phyloP scores from a whole-genome alignment of 2,797 vertebrate genomes.

The Microchirus variegatus region DNA sequence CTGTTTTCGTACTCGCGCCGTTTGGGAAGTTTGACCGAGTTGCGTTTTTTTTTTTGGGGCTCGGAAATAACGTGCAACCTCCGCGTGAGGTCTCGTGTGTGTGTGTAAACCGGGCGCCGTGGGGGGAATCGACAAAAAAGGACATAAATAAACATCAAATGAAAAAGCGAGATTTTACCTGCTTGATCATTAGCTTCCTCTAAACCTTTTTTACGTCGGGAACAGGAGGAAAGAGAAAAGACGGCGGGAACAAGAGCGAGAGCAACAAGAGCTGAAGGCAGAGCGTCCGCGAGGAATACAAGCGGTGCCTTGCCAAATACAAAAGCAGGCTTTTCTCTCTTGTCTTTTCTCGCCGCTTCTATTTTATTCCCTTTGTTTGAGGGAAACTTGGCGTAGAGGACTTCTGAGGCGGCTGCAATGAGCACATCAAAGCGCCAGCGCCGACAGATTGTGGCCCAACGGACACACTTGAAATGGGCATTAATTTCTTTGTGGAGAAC shows the following conservation, averaged over 20 bases:
- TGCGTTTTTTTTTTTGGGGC: conserved; percentile 44
- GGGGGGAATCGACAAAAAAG: conserved; percentile 52
- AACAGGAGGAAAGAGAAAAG: conserved; percentile 39
- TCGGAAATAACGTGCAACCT: conserved; percentile 45
- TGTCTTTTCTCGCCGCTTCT: conserved; percentile 71
- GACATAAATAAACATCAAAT: conserved; percentile 74
- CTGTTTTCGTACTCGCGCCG: conserved; percentile 34
- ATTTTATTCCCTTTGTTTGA: conserved; percentile 80
- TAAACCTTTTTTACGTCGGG: conserved; percentile 52
- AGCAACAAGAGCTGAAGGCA: conserved; percentile 72
- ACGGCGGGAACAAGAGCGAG: conserved; percentile 44
- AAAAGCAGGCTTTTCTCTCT: conserved; percentile 64
- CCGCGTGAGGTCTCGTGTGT: conserved; percentile 49
- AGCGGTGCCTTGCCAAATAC: conserved; percentile 73
- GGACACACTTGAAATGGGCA: conserved; percentile 76
- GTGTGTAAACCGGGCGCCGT: conserved; percentile 55
- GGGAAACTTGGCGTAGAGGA: conserved; percentile 73
- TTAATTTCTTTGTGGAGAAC: conserved; percentile 79
- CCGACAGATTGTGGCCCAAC: conserved; percentile 77
- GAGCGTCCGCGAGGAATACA: conserved; percentile 77
- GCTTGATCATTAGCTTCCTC: conserved; percentile 74
- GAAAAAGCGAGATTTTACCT: conserved; percentile 69
- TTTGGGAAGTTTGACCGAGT: conserved; percentile 32
- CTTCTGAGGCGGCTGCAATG: conserved; percentile 75
- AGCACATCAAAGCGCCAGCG: conserved; percentile 76